phyloP scores from a whole-genome alignment of 1,140 invertebrate genomes.

The Pseudomyrmex sp. region DNA sequence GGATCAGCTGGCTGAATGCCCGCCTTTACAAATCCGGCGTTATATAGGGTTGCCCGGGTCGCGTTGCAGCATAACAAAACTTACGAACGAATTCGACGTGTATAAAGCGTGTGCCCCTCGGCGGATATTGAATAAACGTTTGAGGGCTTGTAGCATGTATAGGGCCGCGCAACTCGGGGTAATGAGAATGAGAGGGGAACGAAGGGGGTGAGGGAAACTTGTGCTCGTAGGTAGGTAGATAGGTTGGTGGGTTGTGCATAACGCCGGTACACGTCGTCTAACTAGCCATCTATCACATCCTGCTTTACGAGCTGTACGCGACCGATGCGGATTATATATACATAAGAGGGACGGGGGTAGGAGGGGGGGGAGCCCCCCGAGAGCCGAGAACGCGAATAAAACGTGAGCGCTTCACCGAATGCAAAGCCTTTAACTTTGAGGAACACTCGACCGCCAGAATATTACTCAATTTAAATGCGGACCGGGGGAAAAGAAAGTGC shows the following conservation, averaged over 20 bases:
- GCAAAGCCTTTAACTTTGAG: conserved; percentile 68
- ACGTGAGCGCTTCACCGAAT: conserved; percentile 61
- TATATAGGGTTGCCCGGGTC: conserved; percentile 49
- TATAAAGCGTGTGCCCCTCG: conserved; percentile 63
- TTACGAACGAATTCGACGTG: conserved; percentile 57
- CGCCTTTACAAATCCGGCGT: conserved; percentile 63
- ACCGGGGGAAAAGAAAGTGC: conserved; percentile 51
- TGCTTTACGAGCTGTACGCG: conserved; percentile 53
- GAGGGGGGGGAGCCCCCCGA: background rate
- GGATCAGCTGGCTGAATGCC: conserved; percentile 70
- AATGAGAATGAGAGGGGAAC: conserved; percentile 12
- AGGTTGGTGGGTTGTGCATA: conserved; percentile 54
- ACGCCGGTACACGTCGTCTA: conserved; percentile 57
- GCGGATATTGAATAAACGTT: conserved; percentile 75
- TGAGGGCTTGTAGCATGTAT: conserved; percentile 72
- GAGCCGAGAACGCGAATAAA: conserved; percentile 44
- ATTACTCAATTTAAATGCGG: conserved; percentile 73
- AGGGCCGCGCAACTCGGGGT: conserved; percentile 5
- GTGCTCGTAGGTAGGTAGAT: conserved; percentile 58
- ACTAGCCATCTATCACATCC: conserved; percentile 65
- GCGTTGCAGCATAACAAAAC: conserved; percentile 63
- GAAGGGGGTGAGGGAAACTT: conserved; percentile 32
- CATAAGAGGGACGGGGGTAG: conserved; percentile 11
- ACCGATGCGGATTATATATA: conserved; percentile 35
- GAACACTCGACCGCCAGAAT: conserved; percentile 57